phyloP scores from a whole-genome alignment of 1,140 invertebrate genomes.

The Cydia strobilella region DNA sequence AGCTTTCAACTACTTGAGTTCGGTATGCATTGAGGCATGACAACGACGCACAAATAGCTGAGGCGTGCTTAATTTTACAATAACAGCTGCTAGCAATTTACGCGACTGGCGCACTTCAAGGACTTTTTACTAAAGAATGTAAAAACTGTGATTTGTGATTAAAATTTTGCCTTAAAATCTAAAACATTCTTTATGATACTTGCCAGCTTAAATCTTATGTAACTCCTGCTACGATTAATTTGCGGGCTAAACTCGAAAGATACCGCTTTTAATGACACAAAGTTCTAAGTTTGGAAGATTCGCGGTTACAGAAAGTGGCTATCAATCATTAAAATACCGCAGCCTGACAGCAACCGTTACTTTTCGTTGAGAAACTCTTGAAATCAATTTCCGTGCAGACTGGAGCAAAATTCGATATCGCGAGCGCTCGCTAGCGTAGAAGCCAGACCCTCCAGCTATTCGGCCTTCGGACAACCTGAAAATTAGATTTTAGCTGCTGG shows the following conservation, averaged over 20 bases:
- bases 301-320: conserved; percentile 38
- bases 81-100: conserved; percentile 10
- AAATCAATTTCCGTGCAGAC: conserved; percentile 68
- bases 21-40: conserved; percentile 28
- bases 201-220: not conserved
- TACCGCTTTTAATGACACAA: conserved; percentile 30
- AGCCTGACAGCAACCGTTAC: conserved; percentile 50
- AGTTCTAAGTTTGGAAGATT: conserved; percentile 28
- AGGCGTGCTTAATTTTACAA: conserved; percentile 13
- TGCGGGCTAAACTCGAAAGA: conserved; percentile 30
- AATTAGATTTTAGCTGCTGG: conserved; percentile 60
- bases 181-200: not conserved
- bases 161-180: not conserved
- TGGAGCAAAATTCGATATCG: conserved; percentile 62
- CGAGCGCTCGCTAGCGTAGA: conserved; percentile 31
- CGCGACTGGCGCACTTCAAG: not conserved
- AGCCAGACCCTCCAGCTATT: conserved; percentile 37
- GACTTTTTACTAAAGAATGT: not conserved
- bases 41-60: conserved; percentile 6
- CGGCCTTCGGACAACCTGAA: conserved; percentile 55
- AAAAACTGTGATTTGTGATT: conserved; percentile 12
- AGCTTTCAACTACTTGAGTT: conserved; percentile 31
- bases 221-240: conserved; percentile 26
- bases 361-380: conserved; percentile 53
- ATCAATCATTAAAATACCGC: conserved; percentile 54